Conservation (phyloP, 2,113 vertebrate genomes). For the Equus quagga region DNA sequence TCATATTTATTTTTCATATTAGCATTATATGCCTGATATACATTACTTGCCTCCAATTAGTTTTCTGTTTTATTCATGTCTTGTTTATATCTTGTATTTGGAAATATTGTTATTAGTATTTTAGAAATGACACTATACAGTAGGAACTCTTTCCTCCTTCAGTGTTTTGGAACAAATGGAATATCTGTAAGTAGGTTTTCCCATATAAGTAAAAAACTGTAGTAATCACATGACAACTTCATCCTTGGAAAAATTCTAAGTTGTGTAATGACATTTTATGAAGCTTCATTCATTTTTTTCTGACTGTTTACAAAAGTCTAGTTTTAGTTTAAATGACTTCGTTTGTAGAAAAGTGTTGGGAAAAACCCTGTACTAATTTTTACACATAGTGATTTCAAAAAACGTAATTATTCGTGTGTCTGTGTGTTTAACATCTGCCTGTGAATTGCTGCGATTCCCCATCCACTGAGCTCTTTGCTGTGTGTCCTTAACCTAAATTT, state of each 20-base stretch:
- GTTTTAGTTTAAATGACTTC: conserved; percentile 13
- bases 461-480: not conserved
- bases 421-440: not conserved
- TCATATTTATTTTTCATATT: conserved; percentile 1
- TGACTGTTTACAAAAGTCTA: not conserved
- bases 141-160: not conserved
- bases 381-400: not conserved
- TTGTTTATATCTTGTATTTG: conserved; percentile 3
- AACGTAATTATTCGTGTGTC: not conserved
- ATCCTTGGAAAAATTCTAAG: not conserved
- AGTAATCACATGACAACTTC: not conserved
- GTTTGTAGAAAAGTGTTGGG: not conserved
- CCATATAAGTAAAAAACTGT: not conserved
- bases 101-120: not conserved
- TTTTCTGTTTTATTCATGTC: not conserved
- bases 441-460: not conserved
- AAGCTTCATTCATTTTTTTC: not conserved
- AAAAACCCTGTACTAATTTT: not conserved
- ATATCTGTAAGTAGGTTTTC: not conserved
- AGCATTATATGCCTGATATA: not conserved
- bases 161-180: conserved; percentile 40
- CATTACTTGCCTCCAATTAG: not conserved
- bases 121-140: not conserved
- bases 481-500: conserved; percentile 5
- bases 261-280: not conserved